Percentiles rank a stretch among this genome's conserved stretches.
These are phyloP conservation scores for Plusia festucae DNA, from an alignment of 2,888 invertebrate species.

Conservation along the genomic window DNA sequence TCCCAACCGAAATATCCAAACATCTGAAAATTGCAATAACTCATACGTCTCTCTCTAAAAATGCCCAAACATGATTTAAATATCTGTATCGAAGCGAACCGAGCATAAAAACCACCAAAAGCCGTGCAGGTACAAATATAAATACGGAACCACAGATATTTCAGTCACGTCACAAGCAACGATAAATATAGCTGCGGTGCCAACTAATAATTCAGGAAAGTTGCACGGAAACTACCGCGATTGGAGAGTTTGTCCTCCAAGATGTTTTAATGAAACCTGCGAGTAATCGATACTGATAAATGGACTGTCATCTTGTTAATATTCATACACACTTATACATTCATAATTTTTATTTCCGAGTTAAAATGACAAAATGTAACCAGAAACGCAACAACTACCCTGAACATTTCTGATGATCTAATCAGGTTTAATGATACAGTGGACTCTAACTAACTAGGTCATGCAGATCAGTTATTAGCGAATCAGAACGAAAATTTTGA, in stretches of 20 bases:
- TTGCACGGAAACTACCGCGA: slow-evolving; percentile 64
- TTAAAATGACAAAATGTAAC: background rate
- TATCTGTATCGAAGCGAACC: slow-evolving; percentile 35
- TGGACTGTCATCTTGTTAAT: slow-evolving; percentile 16
- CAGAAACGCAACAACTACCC: slow-evolving; percentile 3
- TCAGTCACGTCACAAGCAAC: slow-evolving; percentile 67
- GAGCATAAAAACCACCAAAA: slow-evolving; percentile 44
- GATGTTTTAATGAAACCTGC: slow-evolving; percentile 50
- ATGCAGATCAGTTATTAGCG: slow-evolving; percentile 38
- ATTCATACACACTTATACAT: slow-evolving; percentile 7
- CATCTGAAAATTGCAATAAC: slow-evolving; percentile 37
- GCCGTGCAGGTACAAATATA: slow-evolving; percentile 45
- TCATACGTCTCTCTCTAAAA: slow-evolving; percentile 44
- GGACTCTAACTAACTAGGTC: slow-evolving; percentile 31
- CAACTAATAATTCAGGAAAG: slow-evolving; percentile 69
- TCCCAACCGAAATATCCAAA: slow-evolving; percentile 27
- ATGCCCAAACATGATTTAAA: slow-evolving; percentile 44
- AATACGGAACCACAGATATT: slow-evolving; percentile 62
- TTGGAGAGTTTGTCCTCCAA: slow-evolving; percentile 60
- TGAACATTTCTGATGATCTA: slow-evolving; percentile 22
- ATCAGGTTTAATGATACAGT: slow-evolving; percentile 35
- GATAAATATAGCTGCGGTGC: slow-evolving; percentile 68
- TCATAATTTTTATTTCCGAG: background rate
- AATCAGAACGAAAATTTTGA: slow-evolving; percentile 28
- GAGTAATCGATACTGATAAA: slow-evolving; percentile 45